A percentile compares a stretch with the other conserved stretches of the same genome.
phyloP scores from a whole-genome alignment of 2,888 invertebrate species.

The Pardosa pseudoannulata region DNA sequence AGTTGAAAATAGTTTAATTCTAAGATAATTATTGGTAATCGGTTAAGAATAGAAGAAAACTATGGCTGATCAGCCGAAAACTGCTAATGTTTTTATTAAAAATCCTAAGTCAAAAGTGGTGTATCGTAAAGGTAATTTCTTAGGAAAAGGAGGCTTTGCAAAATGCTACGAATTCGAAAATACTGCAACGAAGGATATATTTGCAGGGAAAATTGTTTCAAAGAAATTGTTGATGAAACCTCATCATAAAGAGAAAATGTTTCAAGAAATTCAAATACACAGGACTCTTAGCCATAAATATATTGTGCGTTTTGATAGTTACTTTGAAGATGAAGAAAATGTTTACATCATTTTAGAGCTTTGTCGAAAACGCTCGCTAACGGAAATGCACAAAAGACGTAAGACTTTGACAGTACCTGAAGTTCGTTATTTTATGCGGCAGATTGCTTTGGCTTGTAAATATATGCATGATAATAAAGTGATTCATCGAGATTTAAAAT shows the following conservation, averaged over 20 bases:
- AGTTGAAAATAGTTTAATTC: too few species aligned
- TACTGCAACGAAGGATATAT: slow-evolving; percentile 85
- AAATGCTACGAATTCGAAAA: slow-evolving; percentile 98
- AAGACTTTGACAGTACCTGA: slow-evolving; percentile 98
- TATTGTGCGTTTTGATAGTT: slow-evolving; percentile 93
- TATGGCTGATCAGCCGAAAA: neutral
- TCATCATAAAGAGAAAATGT: slow-evolving; percentile 94
- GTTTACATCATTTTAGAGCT: slow-evolving; percentile 97
- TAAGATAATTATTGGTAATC: too few species aligned
- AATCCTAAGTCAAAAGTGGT: slow-evolving; percentile 84
- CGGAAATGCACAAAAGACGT: slow-evolving; percentile 95
- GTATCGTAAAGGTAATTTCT: slow-evolving; percentile 84
- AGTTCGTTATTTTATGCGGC: slow-evolving; percentile 95
- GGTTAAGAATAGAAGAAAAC: too few species aligned
- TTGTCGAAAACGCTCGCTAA: slow-evolving; percentile 97
- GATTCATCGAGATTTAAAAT: slow-evolving; percentile 97
- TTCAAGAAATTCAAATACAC: slow-evolving; percentile 94
- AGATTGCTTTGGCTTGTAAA: slow-evolving; percentile 93
- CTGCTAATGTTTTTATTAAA: neutral
- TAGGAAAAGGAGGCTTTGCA: slow-evolving; percentile 96
- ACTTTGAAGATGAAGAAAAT: slow-evolving; percentile 94
- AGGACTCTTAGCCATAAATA: slow-evolving; percentile 90
- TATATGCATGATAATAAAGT: slow-evolving; percentile 94
- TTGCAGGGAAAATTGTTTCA: slow-evolving; percentile 96
- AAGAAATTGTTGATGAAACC: slow-evolving; percentile 94